Evolutionary conservation across 2,888 invertebrate genomes (phyloP).

Genomic region (Drosophila gaucha): DNA sequence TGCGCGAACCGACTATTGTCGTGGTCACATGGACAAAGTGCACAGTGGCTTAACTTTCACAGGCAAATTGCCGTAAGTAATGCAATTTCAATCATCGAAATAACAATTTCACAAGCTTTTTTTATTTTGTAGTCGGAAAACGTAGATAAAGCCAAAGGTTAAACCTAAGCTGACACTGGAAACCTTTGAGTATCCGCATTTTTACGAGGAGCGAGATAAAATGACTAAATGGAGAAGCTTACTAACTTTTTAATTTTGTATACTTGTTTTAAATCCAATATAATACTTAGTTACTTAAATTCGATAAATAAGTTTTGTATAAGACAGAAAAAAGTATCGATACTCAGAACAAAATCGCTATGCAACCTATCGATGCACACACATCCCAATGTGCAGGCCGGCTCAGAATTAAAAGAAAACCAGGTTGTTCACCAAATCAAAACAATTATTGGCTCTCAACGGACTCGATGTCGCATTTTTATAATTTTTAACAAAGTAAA

Average conservation of each 20-base stretch:
- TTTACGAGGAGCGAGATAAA: too few species aligned
- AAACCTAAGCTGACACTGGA: neutral
- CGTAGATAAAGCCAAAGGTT: neutral
- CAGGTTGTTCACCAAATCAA: neutral
- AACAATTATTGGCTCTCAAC: neutral
- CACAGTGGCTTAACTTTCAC: slow-evolving; percentile 8
- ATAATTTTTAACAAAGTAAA: neutral
- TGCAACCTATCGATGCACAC: slow-evolving; percentile 9
- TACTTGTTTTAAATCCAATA: neutral
- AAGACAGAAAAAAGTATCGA: neutral
- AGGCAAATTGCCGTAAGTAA: slow-evolving; percentile 19
- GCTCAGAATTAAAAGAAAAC: neutral
- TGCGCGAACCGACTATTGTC: slow-evolving; percentile 31
- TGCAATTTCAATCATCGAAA: too few species aligned
- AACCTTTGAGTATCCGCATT: neutral
- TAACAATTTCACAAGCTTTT: too few species aligned
- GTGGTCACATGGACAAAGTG: slow-evolving; percentile 1
- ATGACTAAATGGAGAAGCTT: neutral
- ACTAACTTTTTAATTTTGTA: neutral
- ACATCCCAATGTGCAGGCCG: slow-evolving; percentile 1
- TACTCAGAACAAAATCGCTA: neutral
- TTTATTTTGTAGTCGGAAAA: neutral
- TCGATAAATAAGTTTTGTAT: too few species aligned
- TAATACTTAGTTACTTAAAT: neutral
- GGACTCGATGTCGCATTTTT: neutral